phyloP scores from a whole-genome alignment of 2,113 vertebrate species.

The Picathartes gymnocephalus region DNA sequence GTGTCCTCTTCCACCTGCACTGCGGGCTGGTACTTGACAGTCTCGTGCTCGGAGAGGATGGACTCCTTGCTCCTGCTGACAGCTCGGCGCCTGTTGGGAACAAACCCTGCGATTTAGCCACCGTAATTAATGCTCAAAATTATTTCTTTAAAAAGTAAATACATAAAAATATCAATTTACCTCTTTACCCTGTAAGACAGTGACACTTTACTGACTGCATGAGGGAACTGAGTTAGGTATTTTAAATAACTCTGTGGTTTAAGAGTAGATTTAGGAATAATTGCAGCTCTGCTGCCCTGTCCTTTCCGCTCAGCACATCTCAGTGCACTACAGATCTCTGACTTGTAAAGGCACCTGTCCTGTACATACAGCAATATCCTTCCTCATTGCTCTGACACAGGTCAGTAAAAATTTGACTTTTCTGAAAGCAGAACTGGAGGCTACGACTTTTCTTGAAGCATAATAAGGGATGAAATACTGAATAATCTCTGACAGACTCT shows the following conservation, averaged over 20 bases:
- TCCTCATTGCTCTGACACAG: slow-evolving; percentile 11
- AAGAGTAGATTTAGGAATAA: not conserved
- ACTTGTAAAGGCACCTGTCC: not conserved
- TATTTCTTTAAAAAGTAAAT: not conserved
- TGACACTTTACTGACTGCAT: not conserved
- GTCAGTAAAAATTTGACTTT: not conserved
- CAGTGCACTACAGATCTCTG: not conserved
- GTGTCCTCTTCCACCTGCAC: slow-evolving; percentile 65
- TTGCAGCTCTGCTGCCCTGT: not conserved
- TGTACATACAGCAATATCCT: not conserved
- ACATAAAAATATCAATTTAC: not conserved
- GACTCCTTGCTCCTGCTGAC: slow-evolving; percentile 88
- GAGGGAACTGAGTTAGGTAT: not conserved
- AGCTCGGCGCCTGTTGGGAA: slow-evolving; percentile 76
- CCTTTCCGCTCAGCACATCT: not conserved
- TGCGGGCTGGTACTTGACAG: slow-evolving; percentile 68
- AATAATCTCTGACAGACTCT: not conserved
- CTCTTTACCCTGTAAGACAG: not conserved
- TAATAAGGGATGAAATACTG: not conserved
- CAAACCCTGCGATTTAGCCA: not conserved
- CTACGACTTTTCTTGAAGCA: not conserved
- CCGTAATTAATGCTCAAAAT: not conserved
- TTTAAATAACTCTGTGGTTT: not conserved
- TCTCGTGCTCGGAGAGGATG: slow-evolving; percentile 75
- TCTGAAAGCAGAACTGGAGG: slow-evolving; percentile 6